A percentile compares a stretch with the other conserved stretches of the same genome.
phyloP scores from a whole-genome alignment of 2,797 vertebrate genomes.

The Poeciliopsis turneri region DNA sequence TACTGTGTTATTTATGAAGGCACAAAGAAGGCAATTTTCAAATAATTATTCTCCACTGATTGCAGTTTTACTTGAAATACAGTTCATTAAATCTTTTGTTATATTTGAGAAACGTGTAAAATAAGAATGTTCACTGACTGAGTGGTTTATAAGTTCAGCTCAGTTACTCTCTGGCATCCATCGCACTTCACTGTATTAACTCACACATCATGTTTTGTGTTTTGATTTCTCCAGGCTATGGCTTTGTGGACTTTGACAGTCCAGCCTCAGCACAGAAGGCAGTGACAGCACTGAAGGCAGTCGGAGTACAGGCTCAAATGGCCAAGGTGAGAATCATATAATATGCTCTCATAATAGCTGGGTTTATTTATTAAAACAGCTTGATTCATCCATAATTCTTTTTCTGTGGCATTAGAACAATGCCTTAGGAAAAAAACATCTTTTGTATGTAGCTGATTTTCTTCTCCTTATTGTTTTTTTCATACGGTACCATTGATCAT shows the following conservation, averaged over 20 bases:
- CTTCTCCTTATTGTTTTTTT: neutral
- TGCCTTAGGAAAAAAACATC: neutral
- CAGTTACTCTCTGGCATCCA: neutral
- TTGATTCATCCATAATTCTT: neutral
- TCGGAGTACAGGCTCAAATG: slow-evolving; percentile 91
- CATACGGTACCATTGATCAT: neutral
- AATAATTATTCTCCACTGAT: neutral
- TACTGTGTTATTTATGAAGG: neutral
- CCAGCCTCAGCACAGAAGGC: slow-evolving; percentile 89
- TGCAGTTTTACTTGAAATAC: neutral
- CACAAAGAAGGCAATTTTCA: neutral
- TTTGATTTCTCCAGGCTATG: slow-evolving; percentile 82
- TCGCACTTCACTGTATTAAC: slow-evolving; percentile 33
- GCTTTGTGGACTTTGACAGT: slow-evolving; percentile 93
- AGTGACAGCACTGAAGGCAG: slow-evolving; percentile 87
- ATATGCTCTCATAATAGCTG: neutral
- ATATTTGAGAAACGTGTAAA: neutral
- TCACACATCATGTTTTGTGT: slow-evolving; percentile 15
- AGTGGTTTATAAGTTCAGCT: slow-evolving; percentile 19
- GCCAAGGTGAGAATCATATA: slow-evolving; percentile 83
- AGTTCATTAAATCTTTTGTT: neutral
- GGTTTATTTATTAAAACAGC: neutral
- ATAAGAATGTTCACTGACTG: neutral
- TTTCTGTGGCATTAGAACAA: neutral
- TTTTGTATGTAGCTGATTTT: neutral